These are phyloP conservation scores for Cepphus grylle DNA, from an alignment of 2,113 vertebrate genomes.

Conservation along the genomic window DNA sequence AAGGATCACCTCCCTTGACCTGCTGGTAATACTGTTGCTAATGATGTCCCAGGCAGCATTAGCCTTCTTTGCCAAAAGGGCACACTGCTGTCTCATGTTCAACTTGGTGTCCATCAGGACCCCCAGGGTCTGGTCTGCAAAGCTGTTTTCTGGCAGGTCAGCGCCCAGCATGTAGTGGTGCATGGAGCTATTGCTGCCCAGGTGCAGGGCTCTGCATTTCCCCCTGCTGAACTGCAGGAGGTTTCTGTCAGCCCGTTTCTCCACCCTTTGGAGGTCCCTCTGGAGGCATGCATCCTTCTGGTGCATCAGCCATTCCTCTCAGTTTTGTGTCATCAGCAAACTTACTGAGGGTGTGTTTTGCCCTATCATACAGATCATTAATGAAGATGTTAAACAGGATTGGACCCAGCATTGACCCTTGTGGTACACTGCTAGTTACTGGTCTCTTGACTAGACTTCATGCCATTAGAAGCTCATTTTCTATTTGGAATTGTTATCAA, in stretches of 20 bases:
- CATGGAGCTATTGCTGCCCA: neutral
- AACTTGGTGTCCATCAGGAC: neutral
- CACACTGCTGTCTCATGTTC: neutral
- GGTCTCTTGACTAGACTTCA: neutral
- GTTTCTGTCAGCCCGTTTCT: neutral
- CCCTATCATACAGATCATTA: neutral
- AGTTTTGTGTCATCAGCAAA: neutral
- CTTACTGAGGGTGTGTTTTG: neutral
- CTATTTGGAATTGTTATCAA: neutral
- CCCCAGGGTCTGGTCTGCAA: neutral
- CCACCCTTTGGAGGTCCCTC: neutral
- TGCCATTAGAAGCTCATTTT: neutral
- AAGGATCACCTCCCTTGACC: neutral
- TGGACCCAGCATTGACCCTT: neutral
- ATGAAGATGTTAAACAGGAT: neutral
- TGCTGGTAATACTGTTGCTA: neutral
- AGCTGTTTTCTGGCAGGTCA: neutral
- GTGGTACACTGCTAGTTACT: neutral
- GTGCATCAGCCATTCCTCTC: neutral
- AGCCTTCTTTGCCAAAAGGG: fast-evolving
- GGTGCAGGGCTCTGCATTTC: neutral
- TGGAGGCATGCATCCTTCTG: neutral
- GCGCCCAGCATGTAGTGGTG: neutral
- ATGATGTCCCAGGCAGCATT: neutral
- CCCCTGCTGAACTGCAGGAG: neutral